phyloP scores from a whole-genome alignment of 2,888 invertebrate species.

The Rhagium mordax region DNA sequence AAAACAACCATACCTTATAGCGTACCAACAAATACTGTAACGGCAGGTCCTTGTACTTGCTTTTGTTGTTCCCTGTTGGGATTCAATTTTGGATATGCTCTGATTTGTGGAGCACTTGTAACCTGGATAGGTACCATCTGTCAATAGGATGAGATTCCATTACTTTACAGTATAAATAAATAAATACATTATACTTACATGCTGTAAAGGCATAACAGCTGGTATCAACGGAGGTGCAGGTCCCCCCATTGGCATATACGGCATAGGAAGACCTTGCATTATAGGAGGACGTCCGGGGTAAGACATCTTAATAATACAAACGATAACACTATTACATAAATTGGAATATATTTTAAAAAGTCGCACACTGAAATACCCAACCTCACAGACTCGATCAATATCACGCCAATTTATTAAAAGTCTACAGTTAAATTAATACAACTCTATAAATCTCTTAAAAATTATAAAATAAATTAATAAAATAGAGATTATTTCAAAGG shows the following conservation, averaged over 20 bases:
- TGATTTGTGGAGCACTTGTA: conserved; percentile 68
- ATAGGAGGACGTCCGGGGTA: conserved; percentile 90
- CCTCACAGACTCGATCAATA: conserved; percentile 4
- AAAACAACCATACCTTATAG: too few species aligned
- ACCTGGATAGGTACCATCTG: conserved; percentile 74
- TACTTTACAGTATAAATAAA: conserved; percentile 19
- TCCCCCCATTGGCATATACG: conserved; percentile 74
- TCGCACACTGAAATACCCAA: not conserved
- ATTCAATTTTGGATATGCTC: conserved; percentile 67
- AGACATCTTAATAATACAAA: conserved; percentile 78
- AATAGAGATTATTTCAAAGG: not conserved
- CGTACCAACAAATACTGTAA: conserved; percentile 96
- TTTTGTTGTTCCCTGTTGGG: conserved; percentile 67
- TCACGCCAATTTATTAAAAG: not conserved
- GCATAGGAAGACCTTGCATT: conserved; percentile 80
- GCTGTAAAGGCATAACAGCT: conserved; percentile 81
- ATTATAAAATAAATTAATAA: not conserved
- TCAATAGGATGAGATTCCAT: conserved; percentile 50
- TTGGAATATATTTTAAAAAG: not conserved
- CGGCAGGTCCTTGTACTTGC: conserved; percentile 83
- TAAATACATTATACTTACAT: conserved; percentile 74
- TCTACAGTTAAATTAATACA: not conserved
- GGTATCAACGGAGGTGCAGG: conserved; percentile 83
- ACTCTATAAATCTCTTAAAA: not conserved
- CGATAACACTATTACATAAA: not conserved